Base-by-base conservation (phyloP, 2,888 invertebrate genomes). In the Orgyia antiqua region DNA sequence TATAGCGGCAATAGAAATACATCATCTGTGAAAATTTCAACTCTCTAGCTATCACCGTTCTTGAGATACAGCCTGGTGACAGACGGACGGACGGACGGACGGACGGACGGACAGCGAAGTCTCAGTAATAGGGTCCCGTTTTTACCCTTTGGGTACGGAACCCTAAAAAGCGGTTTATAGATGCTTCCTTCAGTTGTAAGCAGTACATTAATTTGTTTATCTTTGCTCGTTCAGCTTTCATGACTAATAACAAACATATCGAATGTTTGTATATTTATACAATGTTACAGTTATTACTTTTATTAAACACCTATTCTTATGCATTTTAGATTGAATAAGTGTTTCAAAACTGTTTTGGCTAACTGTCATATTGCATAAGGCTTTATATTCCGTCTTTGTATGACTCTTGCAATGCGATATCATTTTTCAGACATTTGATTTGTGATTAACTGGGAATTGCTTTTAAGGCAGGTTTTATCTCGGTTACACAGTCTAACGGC, bases 341-440 rank as follows among this genome's bases (percentile, higher is more conserved):
- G 3, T 23, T 23, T 49, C 41, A 38, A 29, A 43, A 42, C 31
- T 36, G 25, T 41, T 42, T 38, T 36, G 34, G 25, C 27, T 51
- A 37, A 49, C 37, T 45, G 37, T 50, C 48, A 30, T 21, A 40
- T 55, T 50, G 45, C 49, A 35, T 38, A 52, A 42, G 50, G 12
- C 8, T 24, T 13, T 7, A 24, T 13, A 24, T 13, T n/a, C 7
- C 4, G 10, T 10, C n/a, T n/a, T n/a, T n/a, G n/a, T n/a, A n/a
- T n/a, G n/a, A n/a, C n/a, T 37, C 28, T 31, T 19, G 31, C 24
- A 39, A 18, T 38, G 20, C 39, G 24, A 33, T 34, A 39, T 42
- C 44, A 43, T 52, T 45, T 28, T 15, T 30, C 37, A 9, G 38
- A 31, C 35, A 27, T 26, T 38, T 24, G 10, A 10, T 15, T 27